Percentiles rank a stretch among this genome's conserved stretches.
phyloP scores from a whole-genome alignment of 2,113 vertebrate genomes.

The Procavia capensis region DNA sequence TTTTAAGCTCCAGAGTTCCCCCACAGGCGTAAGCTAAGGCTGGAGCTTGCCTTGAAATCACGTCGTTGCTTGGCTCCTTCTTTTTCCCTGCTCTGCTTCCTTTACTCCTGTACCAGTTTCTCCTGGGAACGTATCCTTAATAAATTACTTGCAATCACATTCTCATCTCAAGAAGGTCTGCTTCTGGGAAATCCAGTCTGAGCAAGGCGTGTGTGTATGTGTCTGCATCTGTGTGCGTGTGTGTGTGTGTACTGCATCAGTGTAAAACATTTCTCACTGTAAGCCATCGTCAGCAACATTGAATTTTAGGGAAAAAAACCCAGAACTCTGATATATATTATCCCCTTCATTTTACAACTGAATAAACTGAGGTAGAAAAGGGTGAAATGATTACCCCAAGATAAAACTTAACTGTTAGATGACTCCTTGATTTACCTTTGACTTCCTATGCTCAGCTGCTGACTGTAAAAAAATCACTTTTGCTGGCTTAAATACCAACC shows the following conservation, averaged over 20 bases:
- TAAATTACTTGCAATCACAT: conserved; percentile 2
- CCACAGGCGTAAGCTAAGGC: background rate
- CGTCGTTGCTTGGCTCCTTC: background rate
- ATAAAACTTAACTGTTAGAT: background rate
- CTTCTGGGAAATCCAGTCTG: background rate
- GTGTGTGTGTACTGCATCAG: background rate
- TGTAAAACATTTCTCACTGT: conserved; percentile 20
- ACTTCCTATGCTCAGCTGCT: conserved; percentile 5
- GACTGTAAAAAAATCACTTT: conserved; percentile 7
- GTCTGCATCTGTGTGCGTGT: background rate
- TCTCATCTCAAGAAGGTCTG: background rate
- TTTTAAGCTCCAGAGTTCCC: background rate
- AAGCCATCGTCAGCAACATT: background rate
- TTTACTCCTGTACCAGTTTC: background rate
- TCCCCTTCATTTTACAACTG: conserved; percentile 29
- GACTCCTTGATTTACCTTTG: conserved; percentile 37
- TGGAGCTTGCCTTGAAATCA: background rate
- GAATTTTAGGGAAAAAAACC: background rate
- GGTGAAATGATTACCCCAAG: background rate
- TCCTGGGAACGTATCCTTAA: background rate
- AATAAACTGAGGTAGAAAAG: background rate
- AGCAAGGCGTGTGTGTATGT: background rate
- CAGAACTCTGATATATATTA: background rate
- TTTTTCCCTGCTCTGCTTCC: background rate
- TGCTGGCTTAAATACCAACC: conserved; percentile 10